A percentile compares a stretch with the other conserved stretches of the same genome.
Conservation (phyloP, 2,797 vertebrate species). For the Manis javanica region DNA sequence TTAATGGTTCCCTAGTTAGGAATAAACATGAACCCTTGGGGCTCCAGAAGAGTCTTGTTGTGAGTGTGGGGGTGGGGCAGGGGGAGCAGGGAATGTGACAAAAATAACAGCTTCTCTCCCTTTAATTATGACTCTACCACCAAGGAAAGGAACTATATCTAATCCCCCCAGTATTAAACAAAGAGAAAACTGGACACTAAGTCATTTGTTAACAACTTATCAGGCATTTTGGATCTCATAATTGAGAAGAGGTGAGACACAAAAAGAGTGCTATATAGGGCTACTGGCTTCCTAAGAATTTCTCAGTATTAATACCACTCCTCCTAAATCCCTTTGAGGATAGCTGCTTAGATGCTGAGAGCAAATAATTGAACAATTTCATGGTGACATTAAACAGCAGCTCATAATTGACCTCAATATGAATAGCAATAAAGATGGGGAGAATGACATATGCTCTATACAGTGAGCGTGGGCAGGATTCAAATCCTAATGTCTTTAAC, state of each 20-base stretch:
- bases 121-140: not conserved
- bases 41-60: not conserved
- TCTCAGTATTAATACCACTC: slow-evolving; percentile 59
- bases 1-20: not conserved
- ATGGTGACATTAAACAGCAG: slow-evolving; percentile 84
- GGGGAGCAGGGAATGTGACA: not conserved
- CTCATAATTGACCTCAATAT: slow-evolving; percentile 83
- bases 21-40: not conserved
- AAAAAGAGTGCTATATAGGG: slow-evolving; percentile 64
- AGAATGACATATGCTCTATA: slow-evolving; percentile 81
- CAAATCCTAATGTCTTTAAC: slow-evolving; percentile 77
- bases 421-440: slow-evolving; percentile 81
- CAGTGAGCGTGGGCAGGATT: slow-evolving; percentile 54
- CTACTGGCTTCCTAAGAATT: slow-evolving; percentile 61
- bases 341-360: slow-evolving; percentile 81
- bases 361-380: slow-evolving; percentile 83
- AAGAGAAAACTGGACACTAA: slow-evolving; percentile 42
- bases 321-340: slow-evolving; percentile 80
- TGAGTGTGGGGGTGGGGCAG: not conserved
- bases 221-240: slow-evolving; percentile 75
- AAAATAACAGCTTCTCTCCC: slow-evolving; percentile 26
- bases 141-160: slow-evolving; percentile 27
- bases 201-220: slow-evolving; percentile 72
- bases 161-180: slow-evolving; percentile 35
- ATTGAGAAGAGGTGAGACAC: slow-evolving; percentile 71